Percentiles rank a stretch among this genome's conserved stretches.
Evolutionary conservation across 1,140 invertebrate genomes (phyloP).

Genomic region (Drosophila sulfurigaster): DNA sequence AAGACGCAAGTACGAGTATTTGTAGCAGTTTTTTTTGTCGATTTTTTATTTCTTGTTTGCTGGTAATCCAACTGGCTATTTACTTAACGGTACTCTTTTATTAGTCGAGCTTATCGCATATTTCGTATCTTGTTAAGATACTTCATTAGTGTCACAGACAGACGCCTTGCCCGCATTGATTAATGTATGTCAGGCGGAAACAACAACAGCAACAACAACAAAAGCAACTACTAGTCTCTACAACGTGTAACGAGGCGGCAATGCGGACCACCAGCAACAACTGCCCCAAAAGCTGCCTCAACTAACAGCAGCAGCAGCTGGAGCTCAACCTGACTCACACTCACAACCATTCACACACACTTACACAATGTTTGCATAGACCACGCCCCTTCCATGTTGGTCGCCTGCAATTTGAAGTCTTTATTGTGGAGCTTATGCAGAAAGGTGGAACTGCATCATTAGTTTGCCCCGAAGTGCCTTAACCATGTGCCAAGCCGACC

Average conservation of each 20-base stretch:
- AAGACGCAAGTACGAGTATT: slow-evolving; percentile 16
- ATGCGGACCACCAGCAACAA: slow-evolving; percentile 43
- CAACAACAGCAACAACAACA: slow-evolving; percentile 9
- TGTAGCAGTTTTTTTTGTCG: slow-evolving; percentile 24
- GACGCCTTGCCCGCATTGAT: slow-evolving; percentile 60
- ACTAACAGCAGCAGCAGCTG: slow-evolving; percentile 1
- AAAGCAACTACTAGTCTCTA: background rate
- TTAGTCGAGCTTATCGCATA: slow-evolving; percentile 55
- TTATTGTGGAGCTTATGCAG: slow-evolving; percentile 68
- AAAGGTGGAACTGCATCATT: slow-evolving; percentile 65
- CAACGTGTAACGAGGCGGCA: slow-evolving; percentile 58
- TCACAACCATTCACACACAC: slow-evolving; percentile 22
- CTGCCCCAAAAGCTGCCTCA: background rate
- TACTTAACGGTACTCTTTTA: slow-evolving; percentile 21
- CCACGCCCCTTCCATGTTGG: slow-evolving; percentile 71
- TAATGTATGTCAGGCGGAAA: slow-evolving; percentile 69
- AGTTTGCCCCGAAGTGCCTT: slow-evolving; percentile 35
- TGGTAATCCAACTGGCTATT: slow-evolving; percentile 6
- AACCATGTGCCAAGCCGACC: slow-evolving; percentile 14
- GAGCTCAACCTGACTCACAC: slow-evolving; percentile 43
- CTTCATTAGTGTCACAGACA: slow-evolving; percentile 79
- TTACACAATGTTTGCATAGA: slow-evolving; percentile 52
- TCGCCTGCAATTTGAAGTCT: slow-evolving; percentile 74
- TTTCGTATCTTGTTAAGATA: slow-evolving; percentile 75
- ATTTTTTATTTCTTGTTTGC: background rate